Evolutionary conservation across 2,888 invertebrate genomes (phyloP), one percentile per base, ranked within the genome.

Genomic region (Ophioninae sp.): DNA sequence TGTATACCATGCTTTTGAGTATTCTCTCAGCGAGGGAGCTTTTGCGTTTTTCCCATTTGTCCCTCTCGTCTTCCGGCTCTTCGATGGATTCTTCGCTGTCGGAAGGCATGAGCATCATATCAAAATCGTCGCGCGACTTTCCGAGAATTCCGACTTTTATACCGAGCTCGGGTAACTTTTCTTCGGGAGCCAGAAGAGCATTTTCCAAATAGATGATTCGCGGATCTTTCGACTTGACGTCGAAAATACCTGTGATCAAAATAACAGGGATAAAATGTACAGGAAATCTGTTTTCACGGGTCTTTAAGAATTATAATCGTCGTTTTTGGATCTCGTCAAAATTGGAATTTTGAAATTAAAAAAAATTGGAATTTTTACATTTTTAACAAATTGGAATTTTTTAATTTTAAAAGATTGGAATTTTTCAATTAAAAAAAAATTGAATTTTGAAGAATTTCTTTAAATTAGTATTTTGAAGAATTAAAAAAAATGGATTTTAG

Each of bases 111-210:
- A 96, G 90, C 94, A 95, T 94, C 0, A 95, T 93, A 88, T 96
- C 95, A 86, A 95, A 95, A 67, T 93, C 89, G 9, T 93, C 89
- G 37, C 95, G 93, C 0, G 93, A 92, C 87, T 94, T 90, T 3
- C 96, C 96, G 69, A 96, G 91, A 77, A 96, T 94, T 0, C 96
- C 96, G 6, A 95, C 90, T 75, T 93, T 93, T 20, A 95, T 92
- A 2, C 93, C 93, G 20, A 93, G 84, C 23, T 93, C 88, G 5
- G 80, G 17, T 17, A 96, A 88, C 3, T 90, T 86, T 84, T 95
- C 95, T 90, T 96, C 96, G 0, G 94, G 93, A 0, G 94, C 94
- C 2, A 94, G 93, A 71, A 95, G 93, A 1, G 94, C 94, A 67
- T 93, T 92, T 91, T 94, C 93, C 88, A 96, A 91, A 87, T 94